Percentiles rank a stretch among this genome's conserved stretches.
Conservation (phyloP, 2,888 invertebrate genomes). For the Palloptera scutellata region DNA sequence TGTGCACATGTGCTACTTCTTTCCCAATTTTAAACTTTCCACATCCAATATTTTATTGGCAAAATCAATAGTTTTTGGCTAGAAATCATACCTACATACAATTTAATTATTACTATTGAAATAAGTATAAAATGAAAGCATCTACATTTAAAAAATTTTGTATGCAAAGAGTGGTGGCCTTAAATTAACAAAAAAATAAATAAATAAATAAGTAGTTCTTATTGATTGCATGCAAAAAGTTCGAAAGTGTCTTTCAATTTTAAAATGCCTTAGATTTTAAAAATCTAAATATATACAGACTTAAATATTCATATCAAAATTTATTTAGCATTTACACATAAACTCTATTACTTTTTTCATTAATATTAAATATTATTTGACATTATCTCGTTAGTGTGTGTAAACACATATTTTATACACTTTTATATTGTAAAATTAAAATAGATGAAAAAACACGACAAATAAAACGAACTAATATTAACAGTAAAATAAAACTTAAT, state of each 20-base stretch:
- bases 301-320: not conserved
- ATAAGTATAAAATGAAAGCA: not conserved
- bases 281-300: not conserved
- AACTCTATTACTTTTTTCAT: not conserved
- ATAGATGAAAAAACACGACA: not conserved
- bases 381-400: not conserved
- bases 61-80: not conserved
- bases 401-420: not conserved
- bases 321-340: not conserved
- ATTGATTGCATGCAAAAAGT: not conserved
- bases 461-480: not conserved
- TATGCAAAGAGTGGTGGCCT: not conserved
- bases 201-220: not conserved
- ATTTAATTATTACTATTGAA: not conserved
- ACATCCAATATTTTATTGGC: not conserved
- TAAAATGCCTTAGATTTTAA: constrained; percentile 9
- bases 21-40: not conserved
- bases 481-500: not conserved
- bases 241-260: constrained; percentile 5
- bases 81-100: not conserved
- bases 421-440: not conserved
- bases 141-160: not conserved
- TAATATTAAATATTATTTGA: not conserved
- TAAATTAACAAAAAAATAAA: not conserved
- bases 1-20: not conserved